Base-by-base conservation (phyloP, 2,888 invertebrate genomes). In the Idaea dimidiata region DNA sequence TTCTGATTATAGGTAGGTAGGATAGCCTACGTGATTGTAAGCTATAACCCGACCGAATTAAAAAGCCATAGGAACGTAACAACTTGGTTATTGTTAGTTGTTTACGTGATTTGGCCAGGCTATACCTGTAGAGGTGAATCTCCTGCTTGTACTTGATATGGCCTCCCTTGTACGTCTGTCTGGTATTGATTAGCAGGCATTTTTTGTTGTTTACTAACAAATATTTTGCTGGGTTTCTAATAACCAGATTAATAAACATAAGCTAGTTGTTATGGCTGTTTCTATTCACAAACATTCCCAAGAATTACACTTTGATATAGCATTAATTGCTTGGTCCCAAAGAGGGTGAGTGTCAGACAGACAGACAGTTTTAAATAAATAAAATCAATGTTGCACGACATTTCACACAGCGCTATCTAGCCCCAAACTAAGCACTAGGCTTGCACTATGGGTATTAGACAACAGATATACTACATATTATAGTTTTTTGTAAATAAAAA, bases 101-200 rank as follows among this genome's bases (percentile, higher is more conserved):
- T 16, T 16, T 54, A 5, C 70, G 68, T 18, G 62, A 80, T 67
- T 77, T 63, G 66, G 76, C 63, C 67, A 82, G 65, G 58, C 82
- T 76, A 73, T 74, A 79, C 74, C 71, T 77, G 75, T 77, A 69
- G 77, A 78, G 74, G 70, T 71, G 68, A 59, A 75, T 72, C 72
- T 77, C 76, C 65, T 73, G 33, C 32, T 10, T 64, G 16, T 73
- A 43, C 32, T 10, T 64, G 16, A 59, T 66, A 73, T 87, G 75
- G 1, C 33, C 17, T 62, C 84, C 84, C 83, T 87, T 74, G 85
- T 87, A 85, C 77, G 72, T 69, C 63, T 70, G 71, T 72, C 64
- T 76, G n/a, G n/a, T n/a, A 77, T 77, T 74, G 78, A 79, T 76
- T 76, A 78, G 65, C 66, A 63, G 68, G 66, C 69, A 72, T 72